phyloP scores from a whole-genome alignment of 2,888 invertebrate species.

The Stegophylla sp. region DNA sequence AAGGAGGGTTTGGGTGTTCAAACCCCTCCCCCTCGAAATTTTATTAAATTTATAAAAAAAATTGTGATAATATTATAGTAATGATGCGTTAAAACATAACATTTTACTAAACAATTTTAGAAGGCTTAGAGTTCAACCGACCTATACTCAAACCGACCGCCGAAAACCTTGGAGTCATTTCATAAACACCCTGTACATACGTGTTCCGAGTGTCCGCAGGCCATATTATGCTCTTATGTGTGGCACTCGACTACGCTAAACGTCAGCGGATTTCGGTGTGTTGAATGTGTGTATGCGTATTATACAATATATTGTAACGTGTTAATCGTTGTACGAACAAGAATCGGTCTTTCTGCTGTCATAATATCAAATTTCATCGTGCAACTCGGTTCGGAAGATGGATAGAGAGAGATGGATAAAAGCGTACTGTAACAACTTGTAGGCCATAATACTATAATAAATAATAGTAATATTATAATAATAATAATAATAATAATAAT shows the following conservation, averaged over 20 bases:
- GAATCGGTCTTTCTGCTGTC: constrained; percentile 48
- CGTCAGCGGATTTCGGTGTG: constrained; percentile 49
- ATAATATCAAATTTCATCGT: constrained; percentile 56
- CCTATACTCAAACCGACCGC: too few species aligned
- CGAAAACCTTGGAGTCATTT: too few species aligned
- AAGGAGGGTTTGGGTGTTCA: too few species aligned
- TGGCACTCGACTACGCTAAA: constrained; percentile 1
- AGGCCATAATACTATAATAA: background rate
- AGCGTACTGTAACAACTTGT: background rate
- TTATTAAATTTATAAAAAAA: too few species aligned
- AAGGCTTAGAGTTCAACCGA: too few species aligned
- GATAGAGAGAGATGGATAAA: background rate
- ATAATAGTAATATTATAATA: background rate
- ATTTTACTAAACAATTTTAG: too few species aligned
- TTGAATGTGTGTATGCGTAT: background rate
- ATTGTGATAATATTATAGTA: too few species aligned
- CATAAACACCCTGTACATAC: too few species aligned
- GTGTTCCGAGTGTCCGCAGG: too few species aligned
- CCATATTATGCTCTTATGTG: too few species aligned
- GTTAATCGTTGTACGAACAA: constrained; percentile 4
- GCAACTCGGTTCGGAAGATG: constrained; percentile 18
- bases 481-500: constrained; percentile 2
- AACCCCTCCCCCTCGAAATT: too few species aligned
- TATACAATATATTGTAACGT: constrained; percentile 10
- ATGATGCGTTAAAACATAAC: too few species aligned